Evolutionary conservation across 2,797 vertebrate genomes (phyloP).

Genomic region (Steatocranus sp.): DNA sequence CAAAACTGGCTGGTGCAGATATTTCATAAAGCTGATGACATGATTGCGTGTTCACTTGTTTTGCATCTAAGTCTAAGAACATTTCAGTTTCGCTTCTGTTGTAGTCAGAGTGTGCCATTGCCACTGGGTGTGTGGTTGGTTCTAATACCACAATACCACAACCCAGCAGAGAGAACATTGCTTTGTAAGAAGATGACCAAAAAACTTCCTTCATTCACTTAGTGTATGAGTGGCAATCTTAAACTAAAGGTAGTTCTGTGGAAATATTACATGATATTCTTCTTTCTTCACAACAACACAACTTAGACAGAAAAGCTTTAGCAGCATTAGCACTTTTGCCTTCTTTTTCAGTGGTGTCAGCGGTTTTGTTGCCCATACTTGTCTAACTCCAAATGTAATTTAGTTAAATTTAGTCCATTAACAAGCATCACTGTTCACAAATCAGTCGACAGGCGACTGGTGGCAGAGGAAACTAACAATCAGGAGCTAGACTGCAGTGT

Average conservation of each 20-base stretch:
- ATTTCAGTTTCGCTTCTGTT: background rate
- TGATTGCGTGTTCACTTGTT: accelerated
- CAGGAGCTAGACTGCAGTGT: background rate
- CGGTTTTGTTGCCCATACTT: background rate
- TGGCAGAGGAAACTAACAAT: background rate
- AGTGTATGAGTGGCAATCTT: accelerated
- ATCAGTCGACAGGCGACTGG: background rate
- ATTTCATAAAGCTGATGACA: background rate
- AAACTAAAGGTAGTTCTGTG: background rate
- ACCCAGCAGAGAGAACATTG: background rate
- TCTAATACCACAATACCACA: background rate
- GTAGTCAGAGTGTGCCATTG: background rate
- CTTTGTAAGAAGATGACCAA: background rate
- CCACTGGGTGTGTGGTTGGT: background rate
- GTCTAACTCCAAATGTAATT: background rate
- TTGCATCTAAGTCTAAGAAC: background rate
- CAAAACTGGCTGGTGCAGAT: background rate
- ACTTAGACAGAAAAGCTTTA: background rate
- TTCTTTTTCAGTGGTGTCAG: background rate
- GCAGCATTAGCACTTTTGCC: accelerated
- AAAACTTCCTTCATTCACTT: background rate
- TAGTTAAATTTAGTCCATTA: background rate
- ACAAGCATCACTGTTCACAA: background rate
- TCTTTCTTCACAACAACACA: background rate
- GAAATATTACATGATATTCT: background rate